Base-by-base conservation (phyloP, 2,888 invertebrate genomes). In the Amiota minor region DNA sequence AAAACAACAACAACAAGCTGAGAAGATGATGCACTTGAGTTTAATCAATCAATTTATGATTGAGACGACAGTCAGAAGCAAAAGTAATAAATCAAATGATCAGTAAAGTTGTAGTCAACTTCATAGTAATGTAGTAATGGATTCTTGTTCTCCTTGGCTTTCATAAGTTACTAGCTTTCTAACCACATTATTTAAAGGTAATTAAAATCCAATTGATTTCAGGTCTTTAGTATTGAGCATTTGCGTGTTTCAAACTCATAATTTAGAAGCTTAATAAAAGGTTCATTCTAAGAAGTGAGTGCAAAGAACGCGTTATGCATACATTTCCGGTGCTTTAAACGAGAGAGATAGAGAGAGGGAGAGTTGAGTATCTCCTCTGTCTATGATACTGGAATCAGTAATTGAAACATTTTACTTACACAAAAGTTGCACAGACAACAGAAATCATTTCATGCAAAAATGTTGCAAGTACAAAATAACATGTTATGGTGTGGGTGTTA, bases 351-450 rank as follows among this genome's bases (percentile, higher is more conserved):
- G n/a, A 11, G 50, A 50, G 12, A n/a, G n/a, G 4, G 50, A 50
- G 23, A 3, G 53, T 50, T 12, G 53, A 50, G 12, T 9, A 8
- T 50, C 14, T n/a, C 59, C 6, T 35, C 35, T 35, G 35, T 35
- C 35, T 6, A 35, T 35, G 35, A 35, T 35, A 35, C 6, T 35
- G 6, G 35, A 35, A 35, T 35, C 9, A 68, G 23, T 68, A 68
- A 68, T 68, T 68, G 67, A 68, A 68, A 68, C 67, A 68, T 68
- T 68, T 53, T 68, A 53, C 65, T 16, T 46, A 65, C 8, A 65
- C 3, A 62, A 45, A 20, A 35, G 62, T n/a, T 20, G 62, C 35
- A 53, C 35, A 45, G n/a, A 45, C 65, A 65, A 18, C 18, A 11
- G 65, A 47, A 68, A 45, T 16, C 23, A 45, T 35, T 35, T 9